These are phyloP conservation scores for Clarias laeviceps DNA, from an alignment of 2,797 vertebrate species.

Conservation along the genomic window DNA sequence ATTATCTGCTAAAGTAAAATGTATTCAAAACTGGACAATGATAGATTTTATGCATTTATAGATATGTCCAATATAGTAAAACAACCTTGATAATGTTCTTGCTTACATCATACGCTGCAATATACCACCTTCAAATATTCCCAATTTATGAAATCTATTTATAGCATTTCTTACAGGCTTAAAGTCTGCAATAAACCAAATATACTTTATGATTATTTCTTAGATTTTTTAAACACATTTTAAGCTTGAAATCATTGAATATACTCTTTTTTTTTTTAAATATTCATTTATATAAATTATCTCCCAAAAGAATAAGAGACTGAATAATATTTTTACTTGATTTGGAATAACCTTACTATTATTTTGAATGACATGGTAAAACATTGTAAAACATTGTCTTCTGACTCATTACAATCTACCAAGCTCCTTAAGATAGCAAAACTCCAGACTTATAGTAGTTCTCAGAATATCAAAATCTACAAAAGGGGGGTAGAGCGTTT, in stretches of 20 bases:
- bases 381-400: too few species aligned
- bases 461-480: too few species aligned
- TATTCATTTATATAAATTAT: background rate
- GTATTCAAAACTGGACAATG: background rate
- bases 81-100: background rate
- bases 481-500: too few species aligned
- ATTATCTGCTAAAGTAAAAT: background rate
- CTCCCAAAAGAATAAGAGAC: background rate
- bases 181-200: background rate
- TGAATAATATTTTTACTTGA: background rate
- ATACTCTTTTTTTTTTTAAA: background rate
- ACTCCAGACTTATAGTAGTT: too few species aligned
- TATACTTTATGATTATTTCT: background rate
- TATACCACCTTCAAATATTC: background rate
- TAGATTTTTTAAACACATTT: background rate
- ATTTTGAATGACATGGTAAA: background rate
- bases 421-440: too few species aligned
- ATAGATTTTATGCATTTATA: background rate
- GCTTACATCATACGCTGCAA: background rate
- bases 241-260: background rate
- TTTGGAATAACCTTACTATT: background rate
- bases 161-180: background rate
- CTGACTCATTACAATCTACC: too few species aligned
- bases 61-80: background rate
- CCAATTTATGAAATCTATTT: background rate